Conservation (phyloP, 37 sponge, comb jelly and placozoan species). For the Hexactinellida sp. region DNA sequence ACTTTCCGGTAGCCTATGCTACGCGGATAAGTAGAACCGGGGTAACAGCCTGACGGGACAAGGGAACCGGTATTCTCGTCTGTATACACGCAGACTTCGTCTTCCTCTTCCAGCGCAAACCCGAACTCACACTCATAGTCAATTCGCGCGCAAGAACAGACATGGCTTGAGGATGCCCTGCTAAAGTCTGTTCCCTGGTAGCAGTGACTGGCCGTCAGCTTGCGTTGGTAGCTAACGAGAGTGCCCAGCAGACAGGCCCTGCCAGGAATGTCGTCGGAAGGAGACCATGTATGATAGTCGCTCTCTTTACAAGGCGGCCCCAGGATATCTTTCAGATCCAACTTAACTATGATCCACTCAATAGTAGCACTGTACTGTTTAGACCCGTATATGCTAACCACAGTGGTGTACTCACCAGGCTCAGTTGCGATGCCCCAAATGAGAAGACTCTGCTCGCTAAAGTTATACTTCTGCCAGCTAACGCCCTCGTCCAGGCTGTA, state of each 20-base stretch:
- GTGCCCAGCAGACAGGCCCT: conserved; percentile 19
- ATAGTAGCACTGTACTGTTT: background rate
- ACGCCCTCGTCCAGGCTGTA: conserved; percentile 77
- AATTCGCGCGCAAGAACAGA: conserved; percentile 21
- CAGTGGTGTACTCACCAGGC: conserved; percentile 74
- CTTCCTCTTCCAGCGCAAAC: background rate
- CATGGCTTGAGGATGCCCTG: background rate
- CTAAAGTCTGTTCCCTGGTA: conserved; percentile 18
- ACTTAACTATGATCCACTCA: conserved; percentile 37
- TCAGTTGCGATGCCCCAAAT: conserved; percentile 79
- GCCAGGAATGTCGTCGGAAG: conserved; percentile 20
- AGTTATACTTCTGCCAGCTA: conserved; percentile 55
- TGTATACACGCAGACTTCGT: background rate
- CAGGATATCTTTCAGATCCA: conserved; percentile 23
- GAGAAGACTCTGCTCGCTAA: conserved; percentile 16
- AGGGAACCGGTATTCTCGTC: background rate
- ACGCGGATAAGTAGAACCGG: conserved; percentile 12
- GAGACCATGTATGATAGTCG: conserved; percentile 22
- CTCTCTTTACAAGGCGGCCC: conserved; percentile 8
- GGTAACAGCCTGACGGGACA: conserved; percentile 19
- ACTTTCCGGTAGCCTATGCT: conserved; percentile 31
- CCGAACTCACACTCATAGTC: conserved; percentile 31
- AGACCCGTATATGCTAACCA: conserved; percentile 35
- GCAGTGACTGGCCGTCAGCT: background rate
- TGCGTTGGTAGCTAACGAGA: background rate